Conservation (phyloP, 2,888 invertebrate genomes). For the Leptinotarsa tumamoca region DNA sequence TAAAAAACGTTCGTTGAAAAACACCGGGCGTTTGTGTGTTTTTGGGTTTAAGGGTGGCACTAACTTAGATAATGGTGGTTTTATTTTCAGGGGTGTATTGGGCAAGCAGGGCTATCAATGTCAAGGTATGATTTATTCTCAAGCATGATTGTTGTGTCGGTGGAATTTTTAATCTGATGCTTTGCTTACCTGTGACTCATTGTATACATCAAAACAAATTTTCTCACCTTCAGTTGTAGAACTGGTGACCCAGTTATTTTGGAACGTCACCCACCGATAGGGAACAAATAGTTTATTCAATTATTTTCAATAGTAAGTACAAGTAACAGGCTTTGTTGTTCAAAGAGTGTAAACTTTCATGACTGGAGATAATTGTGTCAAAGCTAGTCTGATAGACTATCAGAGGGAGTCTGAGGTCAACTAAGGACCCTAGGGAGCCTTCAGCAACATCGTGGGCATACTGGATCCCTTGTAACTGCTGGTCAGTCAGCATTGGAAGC, state of each 20-base stretch:
- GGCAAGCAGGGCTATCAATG: slow-evolving; percentile 98
- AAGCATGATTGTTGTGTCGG: slow-evolving; percentile 49
- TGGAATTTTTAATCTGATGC: slow-evolving; percentile 46
- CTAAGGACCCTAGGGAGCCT: no score
- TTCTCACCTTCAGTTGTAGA: neutral
- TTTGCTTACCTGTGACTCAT: slow-evolving; percentile 44
- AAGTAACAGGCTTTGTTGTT: no score
- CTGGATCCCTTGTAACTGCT: no score
- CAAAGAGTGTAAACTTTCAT: no score
- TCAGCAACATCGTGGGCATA: no score
- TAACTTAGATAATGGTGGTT: slow-evolving; percentile 63
- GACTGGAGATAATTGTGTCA: no score
- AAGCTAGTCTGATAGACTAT: no score
- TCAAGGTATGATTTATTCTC: slow-evolving; percentile 78
- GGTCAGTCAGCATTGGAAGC: no score
- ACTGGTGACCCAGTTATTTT: no score
- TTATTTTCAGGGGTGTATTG: slow-evolving; percentile 84
- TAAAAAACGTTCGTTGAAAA: neutral
- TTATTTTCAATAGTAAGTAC: neutral
- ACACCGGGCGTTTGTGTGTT: neutral
- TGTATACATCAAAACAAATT: slow-evolving; percentile 36
- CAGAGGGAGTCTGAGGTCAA: no score
- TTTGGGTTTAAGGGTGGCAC: slow-evolving; percentile 36
- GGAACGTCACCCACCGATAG: no score
- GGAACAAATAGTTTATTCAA: slow-evolving; percentile 4